Evolutionary conservation across 2,797 vertebrate species (phyloP).

Genomic region (Lemur catta): DNA sequence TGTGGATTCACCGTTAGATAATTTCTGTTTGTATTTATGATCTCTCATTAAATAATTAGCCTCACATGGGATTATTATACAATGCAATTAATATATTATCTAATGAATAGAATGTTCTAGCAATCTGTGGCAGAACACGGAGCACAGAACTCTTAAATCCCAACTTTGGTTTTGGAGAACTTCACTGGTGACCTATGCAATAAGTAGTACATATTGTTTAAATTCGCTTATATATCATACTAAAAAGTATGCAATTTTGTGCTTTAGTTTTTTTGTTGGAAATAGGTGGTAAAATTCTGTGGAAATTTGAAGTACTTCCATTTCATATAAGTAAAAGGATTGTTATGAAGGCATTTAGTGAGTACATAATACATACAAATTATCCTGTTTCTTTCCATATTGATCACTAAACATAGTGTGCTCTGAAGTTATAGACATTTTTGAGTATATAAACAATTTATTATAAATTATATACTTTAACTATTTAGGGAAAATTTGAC

Average conservation of each 20-base stretch:
- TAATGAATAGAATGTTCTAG: constrained; percentile 25
- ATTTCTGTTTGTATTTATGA: constrained; percentile 40
- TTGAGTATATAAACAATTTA: not conserved
- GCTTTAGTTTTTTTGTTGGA: not conserved
- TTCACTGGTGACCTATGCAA: not conserved
- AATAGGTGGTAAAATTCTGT: not conserved
- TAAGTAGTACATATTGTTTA: not conserved
- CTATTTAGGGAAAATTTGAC: not conserved
- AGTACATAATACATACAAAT: not conserved
- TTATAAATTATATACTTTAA: not conserved
- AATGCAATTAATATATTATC: not conserved
- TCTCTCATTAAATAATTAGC: constrained; percentile 31
- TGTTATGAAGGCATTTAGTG: constrained; percentile 3
- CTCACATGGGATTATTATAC: constrained; percentile 28
- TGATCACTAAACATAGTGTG: not conserved
- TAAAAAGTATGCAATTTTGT: not conserved
- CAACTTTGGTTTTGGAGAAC: not conserved
- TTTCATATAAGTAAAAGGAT: not conserved
- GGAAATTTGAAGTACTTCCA: not conserved
- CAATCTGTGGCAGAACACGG: not conserved
- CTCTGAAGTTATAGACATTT: constrained; percentile 34
- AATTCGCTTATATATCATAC: not conserved
- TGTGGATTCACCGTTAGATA: constrained; percentile 12
- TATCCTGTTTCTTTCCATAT: not conserved
- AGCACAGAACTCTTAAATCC: not conserved